Evolutionary conservation across 2,113 vertebrate genomes (phyloP).

Genomic region (Ceuthmochares aereus): DNA sequence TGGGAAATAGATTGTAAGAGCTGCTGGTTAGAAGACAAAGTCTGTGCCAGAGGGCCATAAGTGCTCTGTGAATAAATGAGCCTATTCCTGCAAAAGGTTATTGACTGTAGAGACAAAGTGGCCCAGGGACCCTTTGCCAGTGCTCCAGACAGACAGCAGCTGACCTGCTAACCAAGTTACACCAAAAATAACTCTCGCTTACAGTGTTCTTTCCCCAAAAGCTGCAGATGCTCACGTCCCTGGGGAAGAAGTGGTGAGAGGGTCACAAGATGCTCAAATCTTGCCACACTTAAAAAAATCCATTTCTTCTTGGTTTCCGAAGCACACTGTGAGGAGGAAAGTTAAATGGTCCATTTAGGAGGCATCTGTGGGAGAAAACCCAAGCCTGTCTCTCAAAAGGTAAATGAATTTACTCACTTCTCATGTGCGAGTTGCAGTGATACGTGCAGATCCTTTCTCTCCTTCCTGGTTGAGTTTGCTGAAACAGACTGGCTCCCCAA

Average conservation of each 20-base stretch:
- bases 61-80: not conserved
- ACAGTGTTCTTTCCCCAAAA: not conserved
- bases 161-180: not conserved
- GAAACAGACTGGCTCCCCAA: not conserved
- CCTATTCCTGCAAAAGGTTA: not conserved
- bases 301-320: not conserved
- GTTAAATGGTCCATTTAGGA: not conserved
- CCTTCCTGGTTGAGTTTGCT: not conserved
- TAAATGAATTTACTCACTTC: not conserved
- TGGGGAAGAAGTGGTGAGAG: not conserved
- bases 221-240: not conserved
- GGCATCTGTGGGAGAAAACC: not conserved
- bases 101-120: not conserved
- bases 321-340: not conserved
- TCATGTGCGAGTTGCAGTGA: not conserved
- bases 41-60: not conserved
- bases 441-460: not conserved
- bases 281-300: not conserved
- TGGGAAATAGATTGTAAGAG: not conserved
- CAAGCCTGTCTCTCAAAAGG: not conserved
- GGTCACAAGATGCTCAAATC: not conserved
- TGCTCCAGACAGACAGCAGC: not conserved
- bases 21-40: not conserved
- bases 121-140: not conserved
- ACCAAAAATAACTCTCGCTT: not conserved